These are phyloP conservation scores for Ophonus ardosiacus DNA, from an alignment of 2,888 invertebrate genomes.

Conservation along the genomic window DNA sequence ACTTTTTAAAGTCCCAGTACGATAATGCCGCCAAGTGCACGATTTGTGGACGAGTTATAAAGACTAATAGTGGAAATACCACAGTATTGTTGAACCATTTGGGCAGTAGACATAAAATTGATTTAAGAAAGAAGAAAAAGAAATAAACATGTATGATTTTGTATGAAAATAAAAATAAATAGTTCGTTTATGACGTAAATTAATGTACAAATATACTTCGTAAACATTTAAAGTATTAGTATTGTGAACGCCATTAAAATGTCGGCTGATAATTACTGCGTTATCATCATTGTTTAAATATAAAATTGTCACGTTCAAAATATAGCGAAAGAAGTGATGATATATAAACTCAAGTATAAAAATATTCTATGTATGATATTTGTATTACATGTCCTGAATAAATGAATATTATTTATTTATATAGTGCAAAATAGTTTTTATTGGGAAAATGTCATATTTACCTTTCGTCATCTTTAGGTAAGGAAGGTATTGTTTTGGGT, in stretches of 20 bases:
- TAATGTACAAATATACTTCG: background rate
- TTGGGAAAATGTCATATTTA: too few species aligned
- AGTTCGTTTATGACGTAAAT: background rate
- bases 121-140: background rate
- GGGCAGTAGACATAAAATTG: background rate
- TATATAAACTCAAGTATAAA: too few species aligned
- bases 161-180: background rate
- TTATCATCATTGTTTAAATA: background rate
- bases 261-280: background rate
- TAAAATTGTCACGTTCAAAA: background rate
- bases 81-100: background rate
- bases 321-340: background rate
- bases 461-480: too few species aligned
- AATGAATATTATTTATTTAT: too few species aligned
- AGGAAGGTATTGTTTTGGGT: too few species aligned
- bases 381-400: too few species aligned
- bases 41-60: constrained; percentile 4
- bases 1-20: background rate
- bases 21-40: constrained; percentile 3
- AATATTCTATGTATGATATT: too few species aligned
- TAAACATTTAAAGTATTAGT: background rate
- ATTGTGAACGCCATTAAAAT: background rate
- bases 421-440: too few species aligned
- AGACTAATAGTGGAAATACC: background rate
- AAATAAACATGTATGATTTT: background rate